Base-by-base conservation (phyloP, 2,113 vertebrate species). In the Trogon melanurus region DNA sequence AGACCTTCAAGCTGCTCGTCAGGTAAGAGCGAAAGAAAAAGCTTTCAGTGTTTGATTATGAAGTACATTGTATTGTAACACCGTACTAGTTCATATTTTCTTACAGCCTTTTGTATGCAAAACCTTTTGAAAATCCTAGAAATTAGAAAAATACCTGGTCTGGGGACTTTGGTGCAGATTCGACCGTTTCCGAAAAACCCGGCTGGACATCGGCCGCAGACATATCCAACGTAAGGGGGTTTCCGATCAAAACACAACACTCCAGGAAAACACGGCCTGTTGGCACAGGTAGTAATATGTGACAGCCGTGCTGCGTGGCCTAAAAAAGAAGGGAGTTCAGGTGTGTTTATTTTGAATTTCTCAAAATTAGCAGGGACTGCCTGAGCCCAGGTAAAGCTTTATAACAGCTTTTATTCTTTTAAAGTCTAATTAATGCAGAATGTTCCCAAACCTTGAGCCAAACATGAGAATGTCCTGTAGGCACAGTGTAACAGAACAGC, bases 181-280 rank as follows among this genome's bases (percentile, higher is more conserved):
- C 70, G 44, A 1, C 95, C 90, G 0, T 97, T 97, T 26, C 96
- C 95, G 23, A 45, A 65, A 13, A 97, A 20, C 10, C 98, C 98
- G 0, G 91, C 95, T 5, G 98, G 98, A 66, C 98, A 98, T 16
- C 95, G 97, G 27, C 98, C 97, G 1, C 98, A 99, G 58, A 98
- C 80, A 11, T 98, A 98, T 2, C 98, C 98, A 1, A 96, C 16
- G 5, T 62, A n/a, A 9, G 98, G 98, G 4, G 97, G 95, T 8
- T 88, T 97, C 56, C 96, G 85, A 88, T 98, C 97, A 41, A 98
- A 96, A 62, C 98, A 99, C 2, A 97, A 79, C 21, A 95, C 98
- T 19, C 98, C 98, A 0, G 98, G 98, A 82, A 98, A 99, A 48
- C 98, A 98, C 0, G 98, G 98, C 66, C 98, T 90, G 51, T 89